Base-by-base conservation (phyloP, 1,140 invertebrate genomes). In the Trichomalopsis sarcophagae region DNA sequence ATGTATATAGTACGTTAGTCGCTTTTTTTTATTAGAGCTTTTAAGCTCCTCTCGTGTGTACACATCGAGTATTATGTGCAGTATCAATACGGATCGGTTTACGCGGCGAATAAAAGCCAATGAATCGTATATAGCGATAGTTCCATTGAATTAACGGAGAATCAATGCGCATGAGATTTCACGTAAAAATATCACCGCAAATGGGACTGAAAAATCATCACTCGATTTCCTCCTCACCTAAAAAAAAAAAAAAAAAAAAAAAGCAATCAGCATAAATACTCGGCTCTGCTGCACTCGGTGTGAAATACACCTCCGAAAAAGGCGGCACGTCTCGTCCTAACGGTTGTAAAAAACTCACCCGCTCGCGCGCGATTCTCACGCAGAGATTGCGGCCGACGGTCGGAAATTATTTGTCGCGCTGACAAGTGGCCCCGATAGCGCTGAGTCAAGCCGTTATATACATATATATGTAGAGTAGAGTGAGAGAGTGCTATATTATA, bases 401-500 rank as follows among this genome's bases (percentile, higher is more conserved):
- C 85, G 85, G 85, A 86, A 86, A 83, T 86, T 83, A 83, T 86
- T 83, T 86, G 85, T 86, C 85, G 80, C 84, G 84, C 84, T 86
- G 84, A 86, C 84, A 86, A 86, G 84, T 82, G 66, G 84, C 62
- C 55, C 79, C 69, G 33, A 80, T 80, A 75, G 77, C 77, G 50
- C 75, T 80, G 83, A 80, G 47, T 76, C 74, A 77, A 68, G 71
- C n/a, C 40, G 17, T 7, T 62, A 62, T 62, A 62, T 62, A 17
- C 7, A 62, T n/a, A 14, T 50, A 50, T 62, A 62, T n/a, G 1
- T 62, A 17, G 17, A 5, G 50, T 27, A 55, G 33, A 36, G 33
- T 4, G 33, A 36, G 33, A 36, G 33, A 36, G 33, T 36, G 27
- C 27, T 27, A 36, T 36, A 36, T 27, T 14, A 5, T 62, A 62